Conservation (phyloP, 1,140 invertebrate genomes). For the Scaptomyza graminum region DNA sequence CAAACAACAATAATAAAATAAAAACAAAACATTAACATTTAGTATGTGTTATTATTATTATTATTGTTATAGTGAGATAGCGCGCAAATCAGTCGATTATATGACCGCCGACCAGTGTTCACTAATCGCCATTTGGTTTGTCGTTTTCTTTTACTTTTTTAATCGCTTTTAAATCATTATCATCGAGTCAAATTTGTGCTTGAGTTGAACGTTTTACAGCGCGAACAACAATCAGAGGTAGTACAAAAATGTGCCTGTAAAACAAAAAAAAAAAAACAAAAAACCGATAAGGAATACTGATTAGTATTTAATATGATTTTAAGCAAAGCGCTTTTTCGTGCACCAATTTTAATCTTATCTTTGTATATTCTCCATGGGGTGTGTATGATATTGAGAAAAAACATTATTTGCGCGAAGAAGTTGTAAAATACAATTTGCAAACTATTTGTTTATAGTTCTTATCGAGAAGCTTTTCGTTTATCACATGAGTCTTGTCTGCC, state of each 20-base stretch:
- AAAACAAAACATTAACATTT: slow-evolving; percentile 23
- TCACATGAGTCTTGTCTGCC: slow-evolving; percentile 6
- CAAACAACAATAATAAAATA: slow-evolving; percentile 34
- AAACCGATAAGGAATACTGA: background rate
- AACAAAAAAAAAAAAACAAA: too few relatives aligned
- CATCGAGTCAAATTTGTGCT: slow-evolving; percentile 69
- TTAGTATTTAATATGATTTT: background rate
- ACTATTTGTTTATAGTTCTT: slow-evolving; percentile 50
- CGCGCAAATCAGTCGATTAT: slow-evolving; percentile 63
- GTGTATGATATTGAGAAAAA: too few relatives aligned
- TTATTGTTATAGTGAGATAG: slow-evolving; percentile 6
- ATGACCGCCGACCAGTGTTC: slow-evolving; percentile 37
- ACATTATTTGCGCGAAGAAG: background rate
- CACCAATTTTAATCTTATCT: too few relatives aligned
- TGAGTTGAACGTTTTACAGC: slow-evolving; percentile 60
- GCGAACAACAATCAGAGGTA: slow-evolving; percentile 21
- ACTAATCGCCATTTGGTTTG: slow-evolving; percentile 52
- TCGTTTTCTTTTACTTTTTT: too few relatives aligned
- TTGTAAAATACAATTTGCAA: slow-evolving; percentile 17
- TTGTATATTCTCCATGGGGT: too few relatives aligned
- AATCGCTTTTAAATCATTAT: slow-evolving; percentile 78
- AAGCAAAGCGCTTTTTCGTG: too few relatives aligned
- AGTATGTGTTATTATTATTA: background rate
- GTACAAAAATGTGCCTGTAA: slow-evolving; percentile 1
- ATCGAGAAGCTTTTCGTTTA: slow-evolving; percentile 20